Evolutionary conservation across 2,113 vertebrate genomes (phyloP), one percentile per base, ranked within the genome.

Genomic region (Oophaga pumilio): DNA sequence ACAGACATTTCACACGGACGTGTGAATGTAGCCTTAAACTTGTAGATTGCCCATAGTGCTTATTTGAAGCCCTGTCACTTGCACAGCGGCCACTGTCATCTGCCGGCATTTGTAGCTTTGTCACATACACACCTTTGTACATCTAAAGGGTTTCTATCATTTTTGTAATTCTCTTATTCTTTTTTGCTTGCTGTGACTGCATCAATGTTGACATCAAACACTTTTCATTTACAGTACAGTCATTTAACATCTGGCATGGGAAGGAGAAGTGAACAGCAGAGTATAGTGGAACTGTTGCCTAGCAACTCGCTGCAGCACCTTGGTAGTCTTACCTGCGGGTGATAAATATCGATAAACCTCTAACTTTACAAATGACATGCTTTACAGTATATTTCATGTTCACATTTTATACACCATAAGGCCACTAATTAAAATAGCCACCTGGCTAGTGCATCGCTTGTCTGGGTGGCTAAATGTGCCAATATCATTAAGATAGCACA

Each of bases 171-270:
- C 66, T 73, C 82, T 53, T n/a, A 69, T 83, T 83, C 81, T 83
- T 28, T 83, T 83, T 83, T 83, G 60, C 80, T 82, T 52, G 43
- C 59, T 82, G 78, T 82, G 66, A 82, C 78, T 74, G 69, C 85
- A 87, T 59, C 66, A 71, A 22, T 57, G 80, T 81, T 64, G 56
- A 79, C 85, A 69, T 81, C 78, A 82, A 87, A 82, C 85, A 80
- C 76, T 86, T 69, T 86, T 86, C 85, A 80, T 86, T 86, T 87
- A 82, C 77, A 87, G 77, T 85, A 56, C 24, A 82, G 69, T 57
- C 77, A 82, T 87, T 82, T 82, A 87, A 87, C 66, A 57, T 82
- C 86, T 82, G 77, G 76, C 64, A 87, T 49, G 6, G 64, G 43
- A 52, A 62, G 86, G 86, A 52, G 52, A 71, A 87, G 20, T 82